phyloP scores from a whole-genome alignment of 2,797 vertebrate species.

The Lutjanus argentimaculatus region DNA sequence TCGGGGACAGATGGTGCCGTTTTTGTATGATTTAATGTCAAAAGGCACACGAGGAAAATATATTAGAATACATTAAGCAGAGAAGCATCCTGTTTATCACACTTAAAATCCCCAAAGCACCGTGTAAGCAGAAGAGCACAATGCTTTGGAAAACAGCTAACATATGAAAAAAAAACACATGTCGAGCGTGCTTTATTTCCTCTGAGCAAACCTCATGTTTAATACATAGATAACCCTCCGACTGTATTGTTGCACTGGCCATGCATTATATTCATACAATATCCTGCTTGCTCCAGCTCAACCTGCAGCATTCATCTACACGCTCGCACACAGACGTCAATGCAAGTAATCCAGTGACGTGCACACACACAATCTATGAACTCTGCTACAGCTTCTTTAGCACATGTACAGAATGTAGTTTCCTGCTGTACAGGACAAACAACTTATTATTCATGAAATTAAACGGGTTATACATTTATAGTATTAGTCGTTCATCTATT shows the following conservation, averaged over 20 bases:
- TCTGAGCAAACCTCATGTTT: conserved; percentile 24
- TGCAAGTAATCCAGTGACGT: not conserved
- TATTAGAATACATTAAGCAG: not conserved
- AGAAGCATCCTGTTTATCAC: conserved; percentile 1
- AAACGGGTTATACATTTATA: conserved; percentile 12
- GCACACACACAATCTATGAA: not conserved
- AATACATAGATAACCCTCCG: conserved; percentile 16
- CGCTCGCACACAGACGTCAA: not conserved
- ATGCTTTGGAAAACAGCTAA: conserved; percentile 5
- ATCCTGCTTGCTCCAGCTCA: conserved; percentile 14
- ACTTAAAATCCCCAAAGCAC: not conserved
- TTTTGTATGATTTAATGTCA: not conserved
- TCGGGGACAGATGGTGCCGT: not conserved
- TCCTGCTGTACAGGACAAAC: conserved; percentile 15
- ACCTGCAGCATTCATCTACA: conserved; percentile 8
- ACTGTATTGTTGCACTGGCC: not conserved
- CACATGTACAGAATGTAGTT: conserved; percentile 26
- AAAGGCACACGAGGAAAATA: not conserved
- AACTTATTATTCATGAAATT: conserved; percentile 16
- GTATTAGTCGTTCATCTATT: conserved; percentile 10
- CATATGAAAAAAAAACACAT: not conserved
- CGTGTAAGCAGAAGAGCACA: not conserved
- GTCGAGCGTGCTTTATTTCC: conserved; percentile 18
- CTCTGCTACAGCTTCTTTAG: not conserved
- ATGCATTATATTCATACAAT: conserved; percentile 22